These are phyloP conservation scores for Caenorhabditis latens DNA, from an alignment of 1,140 invertebrate genomes.

Conservation along the genomic window DNA sequence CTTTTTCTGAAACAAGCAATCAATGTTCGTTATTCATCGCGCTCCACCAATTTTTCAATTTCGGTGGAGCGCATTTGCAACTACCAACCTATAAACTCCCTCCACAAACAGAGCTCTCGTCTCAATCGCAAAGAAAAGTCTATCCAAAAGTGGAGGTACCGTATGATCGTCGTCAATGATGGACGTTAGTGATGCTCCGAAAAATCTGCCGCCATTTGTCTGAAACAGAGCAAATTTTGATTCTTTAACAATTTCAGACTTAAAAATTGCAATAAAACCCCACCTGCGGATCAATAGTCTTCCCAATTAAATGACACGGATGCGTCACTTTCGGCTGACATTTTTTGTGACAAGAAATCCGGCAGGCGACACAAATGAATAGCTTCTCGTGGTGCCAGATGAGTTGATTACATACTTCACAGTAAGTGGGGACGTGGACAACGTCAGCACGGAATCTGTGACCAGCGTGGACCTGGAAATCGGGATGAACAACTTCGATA, in stretches of 20 bases:
- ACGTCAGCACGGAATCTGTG: constrained; percentile 90
- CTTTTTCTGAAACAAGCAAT: constrained; percentile 83
- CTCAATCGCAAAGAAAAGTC: constrained; percentile 90
- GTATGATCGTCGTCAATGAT: constrained; percentile 83
- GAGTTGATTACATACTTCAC: constrained; percentile 92
- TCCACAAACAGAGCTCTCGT: constrained; percentile 91
- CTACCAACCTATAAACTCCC: constrained; percentile 83
- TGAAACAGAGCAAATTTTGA: constrained; percentile 78
- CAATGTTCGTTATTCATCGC: not conserved
- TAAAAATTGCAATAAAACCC: constrained; percentile 44
- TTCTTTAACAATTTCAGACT: constrained; percentile 33
- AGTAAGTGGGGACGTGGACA: constrained; percentile 95
- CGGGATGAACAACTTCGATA: not conserved
- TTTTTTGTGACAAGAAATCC: constrained; percentile 93
- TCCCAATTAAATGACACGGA: constrained; percentile 79
- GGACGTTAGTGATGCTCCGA: constrained; percentile 85
- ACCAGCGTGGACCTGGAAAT: constrained; percentile 80
- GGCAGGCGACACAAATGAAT: constrained; percentile 89
- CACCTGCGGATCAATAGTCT: constrained; percentile 71
- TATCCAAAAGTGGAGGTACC: constrained; percentile 88
- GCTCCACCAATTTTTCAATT: too few relatives aligned
- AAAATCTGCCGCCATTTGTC: constrained; percentile 80
- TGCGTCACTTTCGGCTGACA: constrained; percentile 84
- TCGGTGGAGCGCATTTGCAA: too few relatives aligned
- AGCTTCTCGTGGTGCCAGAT: constrained; percentile 94